Evolutionary conservation across 1,140 invertebrate genomes (phyloP).

Genomic region (Olivierus martensii): DNA sequence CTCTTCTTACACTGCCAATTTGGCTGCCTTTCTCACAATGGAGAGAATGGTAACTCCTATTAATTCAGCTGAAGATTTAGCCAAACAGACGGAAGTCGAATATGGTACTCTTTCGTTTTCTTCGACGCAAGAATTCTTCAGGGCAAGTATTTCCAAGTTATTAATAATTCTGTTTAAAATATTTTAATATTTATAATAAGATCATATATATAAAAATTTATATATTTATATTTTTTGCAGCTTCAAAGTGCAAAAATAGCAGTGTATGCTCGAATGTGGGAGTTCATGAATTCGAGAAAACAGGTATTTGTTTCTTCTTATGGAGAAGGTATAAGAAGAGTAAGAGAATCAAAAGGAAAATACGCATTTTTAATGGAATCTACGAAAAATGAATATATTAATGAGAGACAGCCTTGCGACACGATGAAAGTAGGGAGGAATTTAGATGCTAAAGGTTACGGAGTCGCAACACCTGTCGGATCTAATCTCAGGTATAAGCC

Average conservation of each 20-base stretch:
- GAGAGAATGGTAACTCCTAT: constrained; percentile 89
- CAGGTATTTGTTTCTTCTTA: constrained; percentile 68
- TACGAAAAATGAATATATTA: constrained; percentile 86
- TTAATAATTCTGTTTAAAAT: too few relatives aligned
- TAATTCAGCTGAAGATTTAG: constrained; percentile 83
- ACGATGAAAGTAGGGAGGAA: constrained; percentile 87
- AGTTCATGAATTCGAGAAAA: constrained; percentile 76
- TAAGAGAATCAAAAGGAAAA: constrained; percentile 66
- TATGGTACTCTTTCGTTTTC: constrained; percentile 77
- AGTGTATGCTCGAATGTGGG: constrained; percentile 88
- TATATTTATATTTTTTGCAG: neutral
- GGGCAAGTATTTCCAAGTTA: constrained; percentile 50
- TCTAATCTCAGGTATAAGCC: constrained; percentile 65
- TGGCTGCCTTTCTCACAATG: constrained; percentile 90
- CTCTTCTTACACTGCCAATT: constrained; percentile 94
- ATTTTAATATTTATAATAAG: neutral
- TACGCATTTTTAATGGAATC: constrained; percentile 89
- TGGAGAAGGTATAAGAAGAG: constrained; percentile 66
- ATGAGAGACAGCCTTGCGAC: constrained; percentile 82
- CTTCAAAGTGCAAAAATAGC: constrained; percentile 69
- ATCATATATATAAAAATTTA: neutral
- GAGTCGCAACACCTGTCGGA: constrained; percentile 76
- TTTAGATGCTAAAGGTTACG: constrained; percentile 86
- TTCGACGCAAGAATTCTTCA: constrained; percentile 85
- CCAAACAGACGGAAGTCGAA: constrained; percentile 87